phyloP scores from a whole-genome alignment of 2,888 invertebrate species.

The Sphaerophoria taeniata region DNA sequence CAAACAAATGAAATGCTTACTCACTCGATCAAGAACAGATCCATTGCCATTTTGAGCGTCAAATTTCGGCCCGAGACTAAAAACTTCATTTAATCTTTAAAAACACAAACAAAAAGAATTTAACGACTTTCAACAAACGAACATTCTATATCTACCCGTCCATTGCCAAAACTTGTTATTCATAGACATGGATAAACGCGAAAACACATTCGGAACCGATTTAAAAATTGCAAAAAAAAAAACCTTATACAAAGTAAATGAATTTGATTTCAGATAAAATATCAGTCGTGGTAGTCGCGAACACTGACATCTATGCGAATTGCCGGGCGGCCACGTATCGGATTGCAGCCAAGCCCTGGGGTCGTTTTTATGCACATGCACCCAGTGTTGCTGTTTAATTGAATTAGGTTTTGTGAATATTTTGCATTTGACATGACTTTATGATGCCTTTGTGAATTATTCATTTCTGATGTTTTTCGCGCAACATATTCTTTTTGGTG shows the following conservation, averaged over 20 bases:
- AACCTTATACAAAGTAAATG: slow-evolving; percentile 31
- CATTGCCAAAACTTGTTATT: slow-evolving; percentile 19
- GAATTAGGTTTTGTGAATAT: slow-evolving; percentile 59
- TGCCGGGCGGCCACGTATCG: slow-evolving; percentile 27
- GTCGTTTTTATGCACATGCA: slow-evolving; percentile 57
- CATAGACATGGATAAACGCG: not conserved
- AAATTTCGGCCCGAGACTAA: slow-evolving; percentile 36
- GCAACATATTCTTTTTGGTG: not conserved
- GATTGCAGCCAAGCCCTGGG: not conserved
- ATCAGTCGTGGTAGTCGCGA: not conserved
- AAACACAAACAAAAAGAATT: not conserved
- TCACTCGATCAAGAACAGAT: slow-evolving; percentile 65
- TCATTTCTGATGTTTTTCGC: slow-evolving; percentile 52
- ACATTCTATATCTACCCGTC: slow-evolving; percentile 34
- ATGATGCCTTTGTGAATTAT: slow-evolving; percentile 68
- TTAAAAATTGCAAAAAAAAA: slow-evolving; percentile 16
- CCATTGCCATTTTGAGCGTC: slow-evolving; percentile 64
- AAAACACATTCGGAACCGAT: slow-evolving; percentile 34
- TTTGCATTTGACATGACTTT: slow-evolving; percentile 69
- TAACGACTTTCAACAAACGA: not conserved
- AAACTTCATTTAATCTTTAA: slow-evolving; percentile 18
- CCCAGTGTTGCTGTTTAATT: slow-evolving; percentile 51
- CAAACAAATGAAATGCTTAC: slow-evolving; percentile 8
- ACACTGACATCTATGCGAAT: slow-evolving; percentile 19
- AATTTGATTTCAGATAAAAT: slow-evolving; percentile 29